Percentiles rank a stretch among this genome's conserved stretches.
Conservation (phyloP, 2,888 invertebrate species). For the Tachina lurida region DNA sequence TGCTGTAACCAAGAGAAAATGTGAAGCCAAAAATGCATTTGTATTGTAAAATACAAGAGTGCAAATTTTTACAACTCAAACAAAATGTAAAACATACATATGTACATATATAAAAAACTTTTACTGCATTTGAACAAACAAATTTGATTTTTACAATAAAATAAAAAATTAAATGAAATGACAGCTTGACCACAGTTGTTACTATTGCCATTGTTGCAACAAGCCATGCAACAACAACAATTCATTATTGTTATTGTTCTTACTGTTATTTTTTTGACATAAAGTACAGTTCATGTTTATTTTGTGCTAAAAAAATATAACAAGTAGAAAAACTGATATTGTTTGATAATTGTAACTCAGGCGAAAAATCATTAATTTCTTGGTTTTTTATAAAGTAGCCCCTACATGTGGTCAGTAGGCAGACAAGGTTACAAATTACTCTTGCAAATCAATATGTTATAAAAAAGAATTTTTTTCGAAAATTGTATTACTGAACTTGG, state of each 20-base stretch:
- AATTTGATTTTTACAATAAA: conserved; percentile 25
- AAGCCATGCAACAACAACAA: conserved; percentile 32
- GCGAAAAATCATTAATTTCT: conserved; percentile 82
- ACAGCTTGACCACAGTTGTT: conserved; percentile 79
- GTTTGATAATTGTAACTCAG: conserved; percentile 79
- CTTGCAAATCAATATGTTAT: neutral
- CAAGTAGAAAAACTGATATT: conserved; percentile 61
- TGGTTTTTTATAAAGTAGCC: conserved; percentile 48
- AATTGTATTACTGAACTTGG: no score
- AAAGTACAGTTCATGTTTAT: conserved; percentile 75
- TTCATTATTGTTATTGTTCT: conserved; percentile 62
- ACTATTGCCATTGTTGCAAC: conserved; percentile 69
- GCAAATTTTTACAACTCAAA: conserved; percentile 54
- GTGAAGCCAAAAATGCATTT: conserved; percentile 63
- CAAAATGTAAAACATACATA: conserved; percentile 27
- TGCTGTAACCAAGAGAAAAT: neutral
- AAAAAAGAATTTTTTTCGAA: no score
- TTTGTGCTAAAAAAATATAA: conserved; percentile 40
- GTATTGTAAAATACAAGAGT: conserved; percentile 32
- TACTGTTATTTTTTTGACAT: conserved; percentile 72
- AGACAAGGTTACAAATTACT: neutral
- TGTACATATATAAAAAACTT: neutral
- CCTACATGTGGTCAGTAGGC: neutral
- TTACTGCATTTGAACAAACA: conserved; percentile 38
- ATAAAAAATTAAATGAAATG: conserved; percentile 73